Base-by-base conservation (phyloP, 2,797 vertebrate genomes). In the Lophius americanus region DNA sequence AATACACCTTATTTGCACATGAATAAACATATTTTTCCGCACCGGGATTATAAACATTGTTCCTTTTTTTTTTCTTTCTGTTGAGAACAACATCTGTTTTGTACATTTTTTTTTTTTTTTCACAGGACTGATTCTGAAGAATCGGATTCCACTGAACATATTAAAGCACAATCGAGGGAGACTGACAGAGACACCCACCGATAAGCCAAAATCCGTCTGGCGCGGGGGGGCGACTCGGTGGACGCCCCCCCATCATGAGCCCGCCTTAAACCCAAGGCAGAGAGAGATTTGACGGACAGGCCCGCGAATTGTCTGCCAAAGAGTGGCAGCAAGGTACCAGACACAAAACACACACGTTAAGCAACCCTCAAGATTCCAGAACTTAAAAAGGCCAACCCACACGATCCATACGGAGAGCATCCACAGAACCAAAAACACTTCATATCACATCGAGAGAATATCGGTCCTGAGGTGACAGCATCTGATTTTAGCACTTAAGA, bases 1-100 rank as follows among this genome's bases (percentile, higher is more conserved):
- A 95, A 96, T 96, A 96, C 95, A 95, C 92, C 94, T 93, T 90
- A 94, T 96, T 94, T 95, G 93, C 94, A 96, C 96, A 96, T 94
- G 90, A 95, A 95, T 94, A 93, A 90, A 94, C 95, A 96, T 75
- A 87, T 73, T 68, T 68, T 53, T 79, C 66, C 64, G 77, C 64
- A 86, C 92, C 85, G 87, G 91, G 91, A 93, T 95, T 96, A 96
- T 95, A 95, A 96, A 96, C 88, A 93, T 81, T 78, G 64, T 70
- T 73, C 42, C 77, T 85, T 91, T 84, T 74, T 78, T 85, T 91
- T 85, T 74, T 92, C 58, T 52, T 75, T 62, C 62, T 62, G 64
- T 81, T 73, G 60, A 83, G 73, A 82, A 85, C 65, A 85, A 92
- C 93, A 93, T 94, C 85, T 88, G 83, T 94, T 95, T 94, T 93